Evolutionary conservation across 2,888 invertebrate species (phyloP).

Genomic region (Heliconius aoede): DNA sequence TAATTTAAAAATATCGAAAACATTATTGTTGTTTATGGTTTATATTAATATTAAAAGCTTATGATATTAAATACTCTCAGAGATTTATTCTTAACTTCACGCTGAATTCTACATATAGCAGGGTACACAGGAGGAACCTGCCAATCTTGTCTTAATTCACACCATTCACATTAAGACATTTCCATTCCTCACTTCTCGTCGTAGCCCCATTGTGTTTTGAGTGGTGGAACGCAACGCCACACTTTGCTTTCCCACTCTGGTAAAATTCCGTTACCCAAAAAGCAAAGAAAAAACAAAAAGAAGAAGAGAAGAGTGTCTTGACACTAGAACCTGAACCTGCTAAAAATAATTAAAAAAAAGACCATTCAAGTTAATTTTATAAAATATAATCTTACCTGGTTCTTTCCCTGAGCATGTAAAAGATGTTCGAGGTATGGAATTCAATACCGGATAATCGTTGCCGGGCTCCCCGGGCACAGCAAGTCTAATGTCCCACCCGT

Average conservation of each 20-base stretch:
- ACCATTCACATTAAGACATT: too few relatives aligned
- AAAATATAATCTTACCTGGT: conserved; percentile 73
- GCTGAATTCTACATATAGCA: too few relatives aligned
- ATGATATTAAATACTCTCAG: too few relatives aligned
- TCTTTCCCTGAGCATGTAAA: conserved; percentile 85
- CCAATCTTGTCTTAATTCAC: too few relatives aligned
- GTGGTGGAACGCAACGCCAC: too few relatives aligned
- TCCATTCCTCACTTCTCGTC: too few relatives aligned
- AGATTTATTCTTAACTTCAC: too few relatives aligned
- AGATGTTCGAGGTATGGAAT: conserved; percentile 83
- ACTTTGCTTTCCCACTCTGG: too few relatives aligned
- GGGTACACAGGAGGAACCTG: too few relatives aligned
- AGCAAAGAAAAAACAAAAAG: neutral
- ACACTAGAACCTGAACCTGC: neutral
- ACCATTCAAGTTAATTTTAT: neutral
- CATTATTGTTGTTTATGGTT: neutral
- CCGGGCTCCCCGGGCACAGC: conserved; percentile 87
- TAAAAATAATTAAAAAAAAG: neutral
- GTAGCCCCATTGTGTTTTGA: too few relatives aligned
- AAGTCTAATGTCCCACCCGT: conserved; percentile 84
- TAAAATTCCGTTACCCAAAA: neutral
- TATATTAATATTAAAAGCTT: too few relatives aligned
- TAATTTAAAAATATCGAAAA: neutral
- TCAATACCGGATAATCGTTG: conserved; percentile 85
- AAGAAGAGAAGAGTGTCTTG: neutral